Conservation (phyloP, 30 jellyfish, hydroid and myxozoan species). For the Turritopsis rubra region DNA sequence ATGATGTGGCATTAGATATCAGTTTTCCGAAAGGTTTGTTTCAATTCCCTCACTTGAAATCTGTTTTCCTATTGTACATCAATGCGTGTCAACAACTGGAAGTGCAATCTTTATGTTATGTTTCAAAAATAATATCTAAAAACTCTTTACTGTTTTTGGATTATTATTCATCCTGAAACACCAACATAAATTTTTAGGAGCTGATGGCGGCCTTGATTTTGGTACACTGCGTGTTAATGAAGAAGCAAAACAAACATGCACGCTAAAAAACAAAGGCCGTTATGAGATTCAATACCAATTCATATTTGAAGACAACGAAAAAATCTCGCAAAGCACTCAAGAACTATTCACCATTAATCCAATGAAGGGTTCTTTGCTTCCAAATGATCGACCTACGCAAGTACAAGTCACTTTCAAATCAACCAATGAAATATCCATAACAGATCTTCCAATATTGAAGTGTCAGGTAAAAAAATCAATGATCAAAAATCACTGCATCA, state of each 20-base stretch:
- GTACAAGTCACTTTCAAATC: slow-evolving; percentile 74
- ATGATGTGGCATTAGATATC: slow-evolving; percentile 94
- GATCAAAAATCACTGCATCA: too few relatives aligned
- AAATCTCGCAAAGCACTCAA: slow-evolving; percentile 27
- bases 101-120: too few relatives aligned
- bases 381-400: slow-evolving; percentile 91
- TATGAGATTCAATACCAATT: slow-evolving; percentile 72
- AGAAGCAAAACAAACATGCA: slow-evolving; percentile 72
- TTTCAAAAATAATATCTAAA: too few relatives aligned
- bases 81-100: too few relatives aligned
- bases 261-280: slow-evolving; percentile 93
- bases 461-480: slow-evolving; percentile 63
- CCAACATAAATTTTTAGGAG: slow-evolving; percentile 36
- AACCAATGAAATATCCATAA: slow-evolving; percentile 49
- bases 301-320: slow-evolving; percentile 52
- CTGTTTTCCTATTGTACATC: neutral
- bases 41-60: neutral
- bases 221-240: slow-evolving; percentile 84
- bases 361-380: slow-evolving; percentile 73
- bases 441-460: slow-evolving; percentile 72
- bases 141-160: too few relatives aligned
- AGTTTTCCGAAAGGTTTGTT: slow-evolving; percentile 90
- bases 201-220: slow-evolving; percentile 96
- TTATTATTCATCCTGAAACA: too few relatives aligned
- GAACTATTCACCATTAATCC: slow-evolving; percentile 69